Evolutionary conservation across 2,113 vertebrate species (phyloP), one percentile per base, ranked within the genome.

Genomic region (Halichoerus grypus): DNA sequence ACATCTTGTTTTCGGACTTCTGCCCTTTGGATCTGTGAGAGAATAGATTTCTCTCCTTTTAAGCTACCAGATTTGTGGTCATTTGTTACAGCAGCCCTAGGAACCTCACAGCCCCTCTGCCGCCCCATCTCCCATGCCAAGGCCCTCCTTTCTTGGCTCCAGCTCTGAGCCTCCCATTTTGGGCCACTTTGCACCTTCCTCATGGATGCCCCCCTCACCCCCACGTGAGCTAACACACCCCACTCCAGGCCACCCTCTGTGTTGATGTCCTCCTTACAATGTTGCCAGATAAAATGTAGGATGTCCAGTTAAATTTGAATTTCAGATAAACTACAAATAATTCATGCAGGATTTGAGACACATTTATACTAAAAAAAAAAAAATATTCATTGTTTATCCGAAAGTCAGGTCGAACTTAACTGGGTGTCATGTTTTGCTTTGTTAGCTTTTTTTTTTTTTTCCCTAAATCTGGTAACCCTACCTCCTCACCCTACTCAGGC

Each of bases 341-440:
- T 63, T 51, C 36, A 51, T 84, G 28, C 8, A 53, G 59, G 80
- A 74, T 93, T 71, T 90, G 46, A 36, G 80, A 51, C 7, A 49
- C 42, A 22, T 74, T 80, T 86, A 13, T 91, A 59, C 57, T 24
- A 76, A 87, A 42, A 81, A 65, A 59, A 76, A 87, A 42, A 81
- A 65, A 53, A 9, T 31, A 24, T 36, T 76, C 24, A 39, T 12
- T 79, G 14, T 90, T 79, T 71, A 67, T 53, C 36, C 26, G 33
- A 95, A 76, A 57, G 49, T 80, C 71, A 76, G 49, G 49, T 80
- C 71, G 83, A 55, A 42, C 71, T 83, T 88, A 91, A 74, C 63
- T 24, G 42, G 5, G 13, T 24, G 53, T 65, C 36, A 74, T 49
- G 67, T 61, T 84, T 84, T 63, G 19, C 28, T 80, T 93, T 74